Evolutionary conservation across 2,797 vertebrate species (phyloP), one percentile per base, ranked within the genome.

Genomic region (Sylvia borin): DNA sequence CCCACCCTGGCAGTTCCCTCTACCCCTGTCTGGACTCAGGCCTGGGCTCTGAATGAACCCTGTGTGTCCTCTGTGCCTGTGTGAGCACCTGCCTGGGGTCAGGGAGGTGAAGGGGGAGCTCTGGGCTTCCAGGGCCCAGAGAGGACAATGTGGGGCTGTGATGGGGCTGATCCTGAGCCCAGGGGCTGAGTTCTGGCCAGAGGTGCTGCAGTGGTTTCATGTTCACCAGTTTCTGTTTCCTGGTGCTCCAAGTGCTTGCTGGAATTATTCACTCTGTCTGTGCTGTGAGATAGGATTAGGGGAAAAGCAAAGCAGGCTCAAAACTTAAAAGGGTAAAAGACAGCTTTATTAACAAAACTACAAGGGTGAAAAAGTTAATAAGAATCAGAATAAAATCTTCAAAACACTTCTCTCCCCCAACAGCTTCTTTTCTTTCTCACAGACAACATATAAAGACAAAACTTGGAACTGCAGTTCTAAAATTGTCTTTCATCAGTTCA

Each of bases 11-110:
- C 11, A 18, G 18, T 51, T 68, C 29, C 29, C 31, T n/a, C 7
- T 58, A 10, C 31, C 36, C n/a, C 6, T 0, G 1, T 26, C 43
- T 5, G 3, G 2, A 5, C 40, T 76, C 20, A 2, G 13, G 26
- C 57, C 66, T 2, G 1, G 54, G 29, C 13, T 29, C 20, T 19
- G 3, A 55, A 9, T 38, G 5, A 53, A 4, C 15, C 2, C 1
- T 3, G 7, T 34, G 32, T 57, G 26, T 55, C 15, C 53, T 25
- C 24, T 16, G 43, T 3, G 8, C 26, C 21, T 10, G 2, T 17
- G 9, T 2, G 9, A 16, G 4, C 3, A 0, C 16, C 25, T 16
- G 9, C 66, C 16, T 10, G 13, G 16, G 65, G 5, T 17, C 36
- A 3, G 43, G 64, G 22, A 3, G 22, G 32, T 4, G 51, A 10